These are phyloP conservation scores for Leptopilina clavipes DNA, from an alignment of 1,140 invertebrate genomes.

Conservation along the genomic window DNA sequence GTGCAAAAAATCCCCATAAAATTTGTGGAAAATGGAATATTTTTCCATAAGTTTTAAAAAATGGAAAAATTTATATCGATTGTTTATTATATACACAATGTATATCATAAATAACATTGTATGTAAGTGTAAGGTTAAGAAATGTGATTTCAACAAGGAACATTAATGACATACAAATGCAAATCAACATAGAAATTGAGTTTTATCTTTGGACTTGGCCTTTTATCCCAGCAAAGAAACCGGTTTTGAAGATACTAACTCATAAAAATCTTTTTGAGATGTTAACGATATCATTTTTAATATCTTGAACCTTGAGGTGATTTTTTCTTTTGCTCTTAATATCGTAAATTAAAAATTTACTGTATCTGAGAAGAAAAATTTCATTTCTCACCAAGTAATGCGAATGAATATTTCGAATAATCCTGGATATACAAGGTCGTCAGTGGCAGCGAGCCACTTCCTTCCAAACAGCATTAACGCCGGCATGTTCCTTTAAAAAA, in stretches of 20 bases:
- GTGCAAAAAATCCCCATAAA: too few species aligned
- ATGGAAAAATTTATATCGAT: too few species aligned
- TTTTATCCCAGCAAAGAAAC: slow-evolving; percentile 20
- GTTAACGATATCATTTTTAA: slow-evolving; percentile 11
- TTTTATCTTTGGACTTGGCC: slow-evolving; percentile 2
- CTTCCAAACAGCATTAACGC: slow-evolving; percentile 84
- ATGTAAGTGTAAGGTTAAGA: not conserved
- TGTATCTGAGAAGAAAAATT: slow-evolving; percentile 2
- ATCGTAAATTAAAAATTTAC: slow-evolving; percentile 29
- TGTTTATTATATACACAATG: not conserved
- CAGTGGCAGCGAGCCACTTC: slow-evolving; percentile 86
- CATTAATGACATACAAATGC: slow-evolving; percentile 7
- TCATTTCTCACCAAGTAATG: slow-evolving; percentile 79
- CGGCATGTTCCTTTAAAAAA: slow-evolving; percentile 77
- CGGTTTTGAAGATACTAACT: slow-evolving; percentile 5
- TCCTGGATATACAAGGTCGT: slow-evolving; percentile 87
- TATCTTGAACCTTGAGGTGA: slow-evolving; percentile 1
- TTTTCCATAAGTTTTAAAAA: too few species aligned
- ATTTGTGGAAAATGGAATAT: not conserved
- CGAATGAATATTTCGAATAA: slow-evolving; percentile 84
- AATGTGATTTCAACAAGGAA: not conserved
- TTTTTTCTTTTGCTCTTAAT: not conserved
- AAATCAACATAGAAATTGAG: slow-evolving; percentile 28
- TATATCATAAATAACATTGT: too few species aligned
- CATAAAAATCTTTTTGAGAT: slow-evolving; percentile 33